Evolutionary conservation across 2,888 invertebrate species (phyloP).

Genomic region (Tachina grossa): DNA sequence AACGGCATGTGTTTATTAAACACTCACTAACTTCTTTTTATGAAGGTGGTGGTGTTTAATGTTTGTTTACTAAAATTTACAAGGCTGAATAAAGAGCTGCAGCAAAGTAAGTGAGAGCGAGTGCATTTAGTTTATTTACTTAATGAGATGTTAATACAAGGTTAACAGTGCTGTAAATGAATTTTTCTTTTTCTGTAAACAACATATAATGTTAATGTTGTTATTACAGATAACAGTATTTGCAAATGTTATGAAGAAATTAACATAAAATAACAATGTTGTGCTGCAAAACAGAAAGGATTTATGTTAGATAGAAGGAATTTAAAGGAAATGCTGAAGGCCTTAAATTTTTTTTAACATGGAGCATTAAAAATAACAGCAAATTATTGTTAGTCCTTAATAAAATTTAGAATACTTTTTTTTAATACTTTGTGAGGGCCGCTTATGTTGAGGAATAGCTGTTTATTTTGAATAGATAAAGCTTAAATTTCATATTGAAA

Average conservation of each 20-base stretch:
- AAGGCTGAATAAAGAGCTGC: conserved; percentile 61
- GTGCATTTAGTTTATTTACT: neutral
- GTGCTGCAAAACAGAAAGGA: neutral
- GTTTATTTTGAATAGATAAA: too few relatives aligned
- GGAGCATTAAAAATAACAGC: too few relatives aligned
- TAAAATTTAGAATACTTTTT: too few relatives aligned
- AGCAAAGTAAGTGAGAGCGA: neutral
- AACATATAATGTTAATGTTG: neutral
- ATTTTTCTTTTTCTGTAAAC: too few relatives aligned
- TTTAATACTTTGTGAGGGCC: too few relatives aligned
- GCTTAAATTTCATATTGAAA: too few relatives aligned
- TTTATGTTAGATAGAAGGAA: too few relatives aligned
- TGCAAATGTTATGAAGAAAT: neutral
- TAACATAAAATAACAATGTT: neutral
- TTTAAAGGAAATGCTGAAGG: neutral
- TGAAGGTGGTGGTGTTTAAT: conserved; percentile 33
- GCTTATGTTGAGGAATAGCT: too few relatives aligned
- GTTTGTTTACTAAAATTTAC: conserved; percentile 53
- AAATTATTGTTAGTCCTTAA: too few relatives aligned
- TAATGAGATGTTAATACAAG: neutral
- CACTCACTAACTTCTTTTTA: conserved; percentile 23
- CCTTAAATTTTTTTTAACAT: neutral
- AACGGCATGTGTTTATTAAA: conserved; percentile 43
- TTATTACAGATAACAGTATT: conserved; percentile 5
- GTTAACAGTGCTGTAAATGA: neutral